Base-by-base conservation (phyloP, 2,113 vertebrate genomes). In the Rissa tridactyla region DNA sequence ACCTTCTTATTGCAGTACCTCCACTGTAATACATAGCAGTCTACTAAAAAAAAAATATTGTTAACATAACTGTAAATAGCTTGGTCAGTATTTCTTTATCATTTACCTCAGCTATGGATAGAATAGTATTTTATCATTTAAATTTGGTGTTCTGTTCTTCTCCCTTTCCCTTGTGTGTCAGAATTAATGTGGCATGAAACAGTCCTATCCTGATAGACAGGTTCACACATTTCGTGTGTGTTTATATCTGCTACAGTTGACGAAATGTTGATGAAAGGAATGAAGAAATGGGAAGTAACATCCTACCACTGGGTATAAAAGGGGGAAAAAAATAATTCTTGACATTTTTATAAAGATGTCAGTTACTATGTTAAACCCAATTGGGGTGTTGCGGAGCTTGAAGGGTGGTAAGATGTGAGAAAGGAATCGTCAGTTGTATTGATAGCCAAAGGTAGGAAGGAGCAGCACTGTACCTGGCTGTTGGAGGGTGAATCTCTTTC, bases 311-410 rank as follows among this genome's bases (percentile, higher is more conserved):
- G 23, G 4, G 2, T 60, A 15, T 64, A 60, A 82, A 75, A 60
- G 8, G 9, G 4, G 7, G 9, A 0, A 34, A 9, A 1, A 4
- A 21, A 34, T 40, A 21, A 34, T 40, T 29, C 22, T 46, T 70
- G 34, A 32, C 0, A 9, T 34, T 62, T 80, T 71, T 55, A 38
- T 71, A 65, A 58, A 70, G 23, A 20, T 60, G 13, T 75, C 30
- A 46, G 3, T 79, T 72, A 21, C 12, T 15, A 0, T 29, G 38
- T 29, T 66, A 79, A 90, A 72, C 76, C 49, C 25, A 13, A 1
- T 73, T 30, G 57, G 26, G 8, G 3, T 95, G 94, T 79, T 34
- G 3, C 44, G 16, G n/a, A 68, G 20, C 5, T 79, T 46, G 27
- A 75, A 79, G 42, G 3, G 6, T 90, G 23, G 14, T 51, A 26